Evolutionary conservation across 2,888 invertebrate genomes (phyloP).

Genomic region (Drosophila histrio): DNA sequence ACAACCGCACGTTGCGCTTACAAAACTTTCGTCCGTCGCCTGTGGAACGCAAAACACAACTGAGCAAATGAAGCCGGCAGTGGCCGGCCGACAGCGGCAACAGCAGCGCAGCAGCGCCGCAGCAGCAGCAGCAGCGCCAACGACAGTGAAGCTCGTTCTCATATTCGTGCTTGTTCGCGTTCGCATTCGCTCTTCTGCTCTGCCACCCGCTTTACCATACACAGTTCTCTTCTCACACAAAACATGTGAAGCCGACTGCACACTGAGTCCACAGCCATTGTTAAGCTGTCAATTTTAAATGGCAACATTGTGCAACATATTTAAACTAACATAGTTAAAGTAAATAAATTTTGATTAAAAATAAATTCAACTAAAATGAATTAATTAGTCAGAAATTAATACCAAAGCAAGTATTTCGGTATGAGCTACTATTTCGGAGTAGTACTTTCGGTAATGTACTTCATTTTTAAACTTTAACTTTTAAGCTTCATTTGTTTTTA

Average conservation of each 20-base stretch:
- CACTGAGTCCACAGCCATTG: slow-evolving; percentile 26
- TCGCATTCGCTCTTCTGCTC: slow-evolving; percentile 28
- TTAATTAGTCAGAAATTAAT: too few relatives aligned
- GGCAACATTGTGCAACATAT: too few relatives aligned
- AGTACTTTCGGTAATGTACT: too few relatives aligned
- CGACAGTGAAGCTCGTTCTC: slow-evolving; percentile 44
- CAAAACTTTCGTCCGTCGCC: slow-evolving; percentile 61
- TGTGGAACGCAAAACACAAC: slow-evolving; percentile 65
- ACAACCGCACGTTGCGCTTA: slow-evolving; percentile 53
- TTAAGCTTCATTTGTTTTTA: too few relatives aligned
- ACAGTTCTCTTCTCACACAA: slow-evolving; percentile 7
- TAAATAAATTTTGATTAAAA: too few relatives aligned
- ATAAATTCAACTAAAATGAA: too few relatives aligned
- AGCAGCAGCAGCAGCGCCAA: slow-evolving; percentile 11
- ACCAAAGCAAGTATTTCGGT: too few relatives aligned
- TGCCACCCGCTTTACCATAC: slow-evolving; percentile 43
- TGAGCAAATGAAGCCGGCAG: slow-evolving; percentile 53
- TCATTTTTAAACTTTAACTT: too few relatives aligned
- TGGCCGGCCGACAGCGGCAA: slow-evolving; percentile 23
- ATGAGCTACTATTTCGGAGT: too few relatives aligned
- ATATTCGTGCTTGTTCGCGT: slow-evolving; percentile 17
- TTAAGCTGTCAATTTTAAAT: too few relatives aligned
- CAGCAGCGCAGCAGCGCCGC: slow-evolving; percentile 21
- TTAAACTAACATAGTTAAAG: too few relatives aligned
- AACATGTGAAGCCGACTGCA: slow-evolving; percentile 28